These are phyloP conservation scores for Caiman crocodilus DNA, from an alignment of 2,797 vertebrate genomes.

Conservation along the genomic window DNA sequence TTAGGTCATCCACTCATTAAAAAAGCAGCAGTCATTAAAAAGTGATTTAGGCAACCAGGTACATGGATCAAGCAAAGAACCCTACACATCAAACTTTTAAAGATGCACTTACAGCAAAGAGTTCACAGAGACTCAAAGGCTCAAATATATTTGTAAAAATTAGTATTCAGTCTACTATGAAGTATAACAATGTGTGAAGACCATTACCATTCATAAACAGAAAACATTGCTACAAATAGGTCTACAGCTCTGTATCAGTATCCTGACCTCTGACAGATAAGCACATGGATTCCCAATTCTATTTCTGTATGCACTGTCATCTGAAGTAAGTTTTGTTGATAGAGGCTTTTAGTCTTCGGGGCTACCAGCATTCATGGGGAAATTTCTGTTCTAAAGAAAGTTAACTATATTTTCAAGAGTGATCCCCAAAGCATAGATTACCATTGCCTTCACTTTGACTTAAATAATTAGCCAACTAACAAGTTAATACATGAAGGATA, in stretches of 20 bases:
- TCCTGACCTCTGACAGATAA: not conserved
- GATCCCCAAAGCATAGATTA: not conserved
- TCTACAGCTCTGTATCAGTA: not conserved
- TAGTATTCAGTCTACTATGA: not conserved
- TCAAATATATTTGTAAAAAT: not conserved
- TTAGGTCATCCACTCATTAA: not conserved
- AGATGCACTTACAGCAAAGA: not conserved
- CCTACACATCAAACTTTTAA: not conserved
- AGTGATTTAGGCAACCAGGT: not conserved
- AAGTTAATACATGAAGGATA: not conserved
- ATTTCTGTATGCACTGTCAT: not conserved
- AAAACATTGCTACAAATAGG: not conserved
- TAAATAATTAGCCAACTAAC: not conserved
- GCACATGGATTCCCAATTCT: not conserved
- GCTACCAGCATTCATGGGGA: not conserved
- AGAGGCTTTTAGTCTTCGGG: not conserved
- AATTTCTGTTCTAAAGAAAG: not conserved
- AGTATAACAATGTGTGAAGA: not conserved
- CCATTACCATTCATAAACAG: not conserved
- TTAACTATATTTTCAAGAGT: constrained; percentile 13
- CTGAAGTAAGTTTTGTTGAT: not conserved
- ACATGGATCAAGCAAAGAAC: not conserved
- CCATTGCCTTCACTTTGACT: not conserved
- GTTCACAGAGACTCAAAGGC: not conserved
- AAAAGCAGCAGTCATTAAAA: not conserved